A percentile compares a stretch with the other conserved stretches of the same genome.
Evolutionary conservation across 23 tunicate genomes (phyloP).

Genomic region (Trididemnum nubilum): DNA sequence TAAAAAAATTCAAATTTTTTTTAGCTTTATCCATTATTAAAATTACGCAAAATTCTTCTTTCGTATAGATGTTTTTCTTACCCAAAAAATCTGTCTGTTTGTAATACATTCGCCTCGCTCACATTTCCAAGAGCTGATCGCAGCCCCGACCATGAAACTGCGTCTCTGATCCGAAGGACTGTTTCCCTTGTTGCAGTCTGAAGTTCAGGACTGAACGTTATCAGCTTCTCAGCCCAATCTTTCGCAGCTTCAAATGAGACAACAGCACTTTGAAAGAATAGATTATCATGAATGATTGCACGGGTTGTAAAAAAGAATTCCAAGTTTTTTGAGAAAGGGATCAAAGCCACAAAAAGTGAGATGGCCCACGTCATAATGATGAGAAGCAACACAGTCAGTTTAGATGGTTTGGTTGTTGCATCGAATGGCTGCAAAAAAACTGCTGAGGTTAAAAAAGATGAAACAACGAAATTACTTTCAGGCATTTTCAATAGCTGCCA

Average conservation of each 20-base stretch:
- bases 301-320: background rate
- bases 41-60: too few species aligned
- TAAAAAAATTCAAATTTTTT: too few species aligned
- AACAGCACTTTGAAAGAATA: conserved; percentile 15
- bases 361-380: conserved; percentile 20
- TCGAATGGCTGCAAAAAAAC: background rate
- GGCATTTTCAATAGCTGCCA: too few species aligned
- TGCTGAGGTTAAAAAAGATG: too few species aligned
- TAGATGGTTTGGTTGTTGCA: background rate
- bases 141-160: background rate
- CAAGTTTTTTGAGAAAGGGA: conserved; percentile 17
- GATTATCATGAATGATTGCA: conserved; percentile 29
- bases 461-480: too few species aligned
- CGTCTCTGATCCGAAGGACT: too few species aligned
- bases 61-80: too few species aligned
- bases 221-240: background rate
- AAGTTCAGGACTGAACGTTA: background rate
- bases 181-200: background rate
- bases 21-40: too few species aligned
- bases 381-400: background rate
- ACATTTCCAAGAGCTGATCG: background rate
- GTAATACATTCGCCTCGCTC: background rate
- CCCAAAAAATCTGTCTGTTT: conserved; percentile 21
- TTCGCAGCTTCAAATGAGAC: conserved; percentile 4
- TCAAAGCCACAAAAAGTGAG: conserved; percentile 21